Percentiles rank a stretch among this genome's conserved stretches.
phyloP scores from a whole-genome alignment of 2,113 vertebrate genomes.

The Lophius piscatorius region DNA sequence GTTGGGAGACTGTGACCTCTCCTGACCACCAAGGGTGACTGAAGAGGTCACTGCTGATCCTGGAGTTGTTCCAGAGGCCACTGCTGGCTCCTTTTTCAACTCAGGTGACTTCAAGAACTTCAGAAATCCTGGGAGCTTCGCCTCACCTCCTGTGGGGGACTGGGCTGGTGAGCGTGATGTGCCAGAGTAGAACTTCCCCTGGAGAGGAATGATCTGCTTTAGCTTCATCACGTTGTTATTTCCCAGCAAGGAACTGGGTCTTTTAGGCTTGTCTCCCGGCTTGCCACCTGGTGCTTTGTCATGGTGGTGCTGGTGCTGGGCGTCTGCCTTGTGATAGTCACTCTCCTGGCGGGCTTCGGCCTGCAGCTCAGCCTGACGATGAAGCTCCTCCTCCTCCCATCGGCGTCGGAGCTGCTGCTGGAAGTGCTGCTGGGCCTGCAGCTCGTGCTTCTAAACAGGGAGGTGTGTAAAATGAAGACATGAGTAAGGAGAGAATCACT shows the following conservation, averaged over 20 bases:
- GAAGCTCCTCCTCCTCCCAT: constrained; percentile 94
- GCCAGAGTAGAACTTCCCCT: constrained; percentile 90
- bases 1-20: constrained; percentile 89
- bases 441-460: constrained; percentile 90
- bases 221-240: constrained; percentile 97
- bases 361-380: constrained; percentile 91
- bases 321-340: constrained; percentile 77
- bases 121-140: constrained; percentile 92
- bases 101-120: constrained; percentile 95
- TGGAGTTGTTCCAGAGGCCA: constrained; percentile 49
- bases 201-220: constrained; percentile 96
- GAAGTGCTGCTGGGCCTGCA: constrained; percentile 95
- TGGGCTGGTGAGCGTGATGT: constrained; percentile 85
- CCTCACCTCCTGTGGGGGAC: constrained; percentile 88
- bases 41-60: constrained; percentile 51
- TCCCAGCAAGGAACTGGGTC: constrained; percentile 91
- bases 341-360: constrained; percentile 86
- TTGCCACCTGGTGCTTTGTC: constrained; percentile 86
- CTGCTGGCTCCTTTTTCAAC: constrained; percentile 82
- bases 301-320: constrained; percentile 69
- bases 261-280: constrained; percentile 90
- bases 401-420: constrained; percentile 95
- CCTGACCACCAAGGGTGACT: constrained; percentile 60
- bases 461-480: too few species aligned
- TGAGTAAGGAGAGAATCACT: too few species aligned